Evolutionary conservation across 2,888 invertebrate species (phyloP), one percentile per base, ranked within the genome.

Genomic region (Eremobia ochroleuca): DNA sequence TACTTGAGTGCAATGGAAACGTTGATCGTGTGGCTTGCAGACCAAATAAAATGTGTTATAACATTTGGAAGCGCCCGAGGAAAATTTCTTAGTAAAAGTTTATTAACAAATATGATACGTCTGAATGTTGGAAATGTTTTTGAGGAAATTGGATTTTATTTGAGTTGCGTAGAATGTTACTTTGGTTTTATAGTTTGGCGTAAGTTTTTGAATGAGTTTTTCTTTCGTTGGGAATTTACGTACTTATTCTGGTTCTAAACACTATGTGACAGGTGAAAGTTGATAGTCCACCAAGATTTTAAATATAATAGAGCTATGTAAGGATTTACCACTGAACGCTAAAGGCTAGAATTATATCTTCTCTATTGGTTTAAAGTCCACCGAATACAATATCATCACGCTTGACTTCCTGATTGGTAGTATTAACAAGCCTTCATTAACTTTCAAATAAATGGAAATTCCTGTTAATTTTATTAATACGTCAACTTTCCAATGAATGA

Each of bases 1-100:
- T 74, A 82, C 78, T 85, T 61, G 67, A 85, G 86, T 85, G 81
- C 79, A 85, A 77, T 83, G 76, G 71, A 82, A 85, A 74, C 67
- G 65, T 69, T 70, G 82, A 75, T 79, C 69, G 80, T 82, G 82
- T 79, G 80, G 77, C 64, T 72, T 46, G 66, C 73, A 61, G 77
- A 71, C 77, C 49, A 77, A 81, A 83, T 81, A 80, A 77, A 85
- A 85, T 74, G 73, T 77, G 76, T 76, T 80, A 62, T 72, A 79
- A 76, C 67, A 83, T 83, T 83, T 81, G 73, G 67, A 61, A 76
- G 73, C 62, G 37, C 31, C n/a, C 46, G 66, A 71, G 77, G 76
- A 83, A 83, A 75, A 83, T 74, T 79, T 31, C 66, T 66, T 77
- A 78, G 70, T 81, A 74, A 87, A 85, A 85, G 64, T 82, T 85